These are phyloP conservation scores for Nasonovia ribisnigri DNA, from an alignment of 2,888 invertebrate species.

Conservation along the genomic window DNA sequence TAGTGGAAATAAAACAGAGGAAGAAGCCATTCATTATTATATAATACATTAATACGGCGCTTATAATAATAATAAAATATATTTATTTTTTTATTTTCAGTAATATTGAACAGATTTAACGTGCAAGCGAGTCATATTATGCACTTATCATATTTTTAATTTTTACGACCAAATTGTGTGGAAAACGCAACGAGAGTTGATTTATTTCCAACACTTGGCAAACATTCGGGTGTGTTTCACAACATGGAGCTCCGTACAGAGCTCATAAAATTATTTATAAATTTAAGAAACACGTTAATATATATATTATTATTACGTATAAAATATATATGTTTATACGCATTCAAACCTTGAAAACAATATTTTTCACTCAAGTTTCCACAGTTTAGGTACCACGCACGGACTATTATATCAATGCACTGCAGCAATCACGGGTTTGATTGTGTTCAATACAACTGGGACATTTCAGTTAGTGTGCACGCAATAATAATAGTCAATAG, in stretches of 20 bases:
- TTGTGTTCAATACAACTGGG: conserved; percentile 20
- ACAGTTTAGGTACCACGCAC: not conserved
- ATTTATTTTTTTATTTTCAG: not conserved
- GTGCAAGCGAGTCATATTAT: not conserved
- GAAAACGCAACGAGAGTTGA: conserved; percentile 60
- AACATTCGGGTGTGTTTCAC: conserved; percentile 43
- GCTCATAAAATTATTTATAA: conserved; percentile 64
- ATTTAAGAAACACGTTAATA: conserved; percentile 46
- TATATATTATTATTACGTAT: conserved; percentile 1
- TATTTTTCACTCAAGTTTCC: conserved; percentile 48
- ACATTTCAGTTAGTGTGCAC: not conserved
- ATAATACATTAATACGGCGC: not conserved
- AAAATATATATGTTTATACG: not conserved
- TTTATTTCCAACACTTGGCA: conserved; percentile 64
- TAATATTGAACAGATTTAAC: not conserved
- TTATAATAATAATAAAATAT: not conserved
- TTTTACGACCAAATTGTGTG: conserved; percentile 60
- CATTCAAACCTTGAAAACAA: conserved; percentile 52
- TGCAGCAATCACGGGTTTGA: conserved; percentile 5
- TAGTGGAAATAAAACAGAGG: not conserved
- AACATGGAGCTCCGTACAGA: conserved; percentile 35
- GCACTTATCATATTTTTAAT: conserved; percentile 46
- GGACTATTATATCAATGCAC: conserved; percentile 26
- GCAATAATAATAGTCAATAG: not conserved
- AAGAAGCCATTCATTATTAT: conserved; percentile 30